Conservation (phyloP, 2,113 vertebrate genomes). For the Theristicus caerulescens region DNA sequence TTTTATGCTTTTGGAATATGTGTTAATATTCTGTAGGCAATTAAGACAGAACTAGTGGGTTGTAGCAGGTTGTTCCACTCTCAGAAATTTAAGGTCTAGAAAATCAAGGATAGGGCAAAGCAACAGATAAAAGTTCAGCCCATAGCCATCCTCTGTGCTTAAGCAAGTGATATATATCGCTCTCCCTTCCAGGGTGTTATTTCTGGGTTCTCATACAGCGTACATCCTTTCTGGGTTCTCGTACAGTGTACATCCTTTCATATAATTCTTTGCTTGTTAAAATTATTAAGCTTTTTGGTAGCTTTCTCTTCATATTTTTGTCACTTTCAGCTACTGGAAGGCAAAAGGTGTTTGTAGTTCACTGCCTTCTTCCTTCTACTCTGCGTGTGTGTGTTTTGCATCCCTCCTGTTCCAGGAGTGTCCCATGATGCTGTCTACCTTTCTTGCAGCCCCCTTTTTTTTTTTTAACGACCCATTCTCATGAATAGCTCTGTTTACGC, state of each 20-base stretch:
- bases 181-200: not conserved
- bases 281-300: not conserved
- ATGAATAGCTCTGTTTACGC: not conserved
- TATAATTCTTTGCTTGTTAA: not conserved
- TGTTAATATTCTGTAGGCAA: not conserved
- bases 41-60: not conserved
- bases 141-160: not conserved
- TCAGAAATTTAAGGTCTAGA: not conserved
- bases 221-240: not conserved
- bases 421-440: not conserved
- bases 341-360: not conserved
- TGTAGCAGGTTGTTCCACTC: not conserved
- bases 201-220: not conserved
- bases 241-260: not conserved
- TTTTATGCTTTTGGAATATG: not conserved
- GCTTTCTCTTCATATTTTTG: not conserved
- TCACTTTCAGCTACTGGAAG: not conserved
- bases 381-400: not conserved
- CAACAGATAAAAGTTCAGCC: not conserved
- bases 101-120: not conserved
- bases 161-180: fast-evolving
- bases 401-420: not conserved
- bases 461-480: not conserved
- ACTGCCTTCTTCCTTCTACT: not conserved
- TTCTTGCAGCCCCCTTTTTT: not conserved